Evolutionary conservation across 2,797 vertebrate genomes (phyloP).

Genomic region (Acridotheres tristis): DNA sequence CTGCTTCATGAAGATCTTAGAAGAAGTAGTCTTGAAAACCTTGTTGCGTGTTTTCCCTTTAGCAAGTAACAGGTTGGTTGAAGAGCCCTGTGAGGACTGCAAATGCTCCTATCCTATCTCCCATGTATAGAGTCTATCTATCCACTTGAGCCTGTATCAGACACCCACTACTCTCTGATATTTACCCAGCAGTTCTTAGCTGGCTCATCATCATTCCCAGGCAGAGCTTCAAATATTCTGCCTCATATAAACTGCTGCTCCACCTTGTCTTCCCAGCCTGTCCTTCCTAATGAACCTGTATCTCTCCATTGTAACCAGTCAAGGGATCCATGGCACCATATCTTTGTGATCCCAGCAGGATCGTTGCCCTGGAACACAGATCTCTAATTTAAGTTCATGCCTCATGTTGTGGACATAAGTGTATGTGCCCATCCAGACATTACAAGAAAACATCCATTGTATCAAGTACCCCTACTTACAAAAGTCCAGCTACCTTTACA

Average conservation of each 20-base stretch:
- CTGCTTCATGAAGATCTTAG: neutral
- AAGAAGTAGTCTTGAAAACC: neutral
- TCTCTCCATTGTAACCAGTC: neutral
- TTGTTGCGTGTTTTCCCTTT: neutral
- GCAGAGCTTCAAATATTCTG: neutral
- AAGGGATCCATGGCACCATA: neutral
- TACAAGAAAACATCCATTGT: neutral
- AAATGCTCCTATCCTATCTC: neutral
- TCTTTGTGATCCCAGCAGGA: neutral
- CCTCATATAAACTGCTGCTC: neutral
- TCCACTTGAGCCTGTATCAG: neutral
- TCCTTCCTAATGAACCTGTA: neutral
- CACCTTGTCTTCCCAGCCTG: neutral
- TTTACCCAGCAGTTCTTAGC: neutral
- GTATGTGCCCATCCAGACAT: rapidly evolving
- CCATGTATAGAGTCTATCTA: too few relatives aligned
- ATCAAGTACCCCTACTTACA: neutral
- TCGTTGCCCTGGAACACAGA: neutral
- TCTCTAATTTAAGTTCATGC: neutral
- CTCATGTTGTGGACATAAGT: neutral
- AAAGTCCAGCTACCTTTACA: neutral
- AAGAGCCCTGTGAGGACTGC: neutral
- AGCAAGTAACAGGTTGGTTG: neutral
- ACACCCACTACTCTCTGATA: neutral
- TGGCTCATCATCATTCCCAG: neutral